phyloP scores from a whole-genome alignment of 2,113 vertebrate species.

The Pipra filicauda region DNA sequence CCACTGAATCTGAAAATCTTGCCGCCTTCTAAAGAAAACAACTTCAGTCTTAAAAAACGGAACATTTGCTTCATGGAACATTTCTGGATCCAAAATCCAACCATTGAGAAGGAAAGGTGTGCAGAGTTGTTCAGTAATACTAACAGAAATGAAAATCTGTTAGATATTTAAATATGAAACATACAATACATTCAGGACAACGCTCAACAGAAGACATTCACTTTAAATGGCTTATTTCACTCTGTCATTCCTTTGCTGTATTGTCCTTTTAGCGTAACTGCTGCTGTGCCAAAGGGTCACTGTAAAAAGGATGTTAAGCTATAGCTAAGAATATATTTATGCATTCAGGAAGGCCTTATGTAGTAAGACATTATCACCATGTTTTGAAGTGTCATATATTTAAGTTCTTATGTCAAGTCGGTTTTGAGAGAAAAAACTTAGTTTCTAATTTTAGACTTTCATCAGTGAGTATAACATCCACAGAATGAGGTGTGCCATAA shows the following conservation, averaged over 20 bases:
- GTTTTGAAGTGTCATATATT: background rate
- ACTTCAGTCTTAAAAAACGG: conserved; percentile 56
- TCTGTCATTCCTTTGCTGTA: background rate
- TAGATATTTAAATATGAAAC: conserved; percentile 3
- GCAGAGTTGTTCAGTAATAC: background rate
- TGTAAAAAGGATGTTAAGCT: background rate
- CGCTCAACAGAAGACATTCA: background rate
- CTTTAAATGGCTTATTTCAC: background rate
- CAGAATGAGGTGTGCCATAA: background rate
- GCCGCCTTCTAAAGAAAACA: conserved; percentile 60
- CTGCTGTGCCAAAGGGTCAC: background rate
- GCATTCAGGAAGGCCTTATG: background rate
- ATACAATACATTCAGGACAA: background rate
- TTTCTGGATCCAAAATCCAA: conserved; percentile 45
- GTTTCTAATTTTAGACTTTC: background rate
- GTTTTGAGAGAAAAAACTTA: background rate
- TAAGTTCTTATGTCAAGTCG: background rate
- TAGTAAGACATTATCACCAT: background rate
- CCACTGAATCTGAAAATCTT: conserved; percentile 73
- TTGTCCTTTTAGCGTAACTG: background rate
- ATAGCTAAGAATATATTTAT: background rate
- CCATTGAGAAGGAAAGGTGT: background rate
- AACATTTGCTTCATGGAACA: conserved; percentile 50
- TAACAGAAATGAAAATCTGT: conserved; percentile 36
- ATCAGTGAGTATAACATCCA: background rate